phyloP scores from a whole-genome alignment of 2,113 vertebrate genomes.

The Sphyrna mokarran region DNA sequence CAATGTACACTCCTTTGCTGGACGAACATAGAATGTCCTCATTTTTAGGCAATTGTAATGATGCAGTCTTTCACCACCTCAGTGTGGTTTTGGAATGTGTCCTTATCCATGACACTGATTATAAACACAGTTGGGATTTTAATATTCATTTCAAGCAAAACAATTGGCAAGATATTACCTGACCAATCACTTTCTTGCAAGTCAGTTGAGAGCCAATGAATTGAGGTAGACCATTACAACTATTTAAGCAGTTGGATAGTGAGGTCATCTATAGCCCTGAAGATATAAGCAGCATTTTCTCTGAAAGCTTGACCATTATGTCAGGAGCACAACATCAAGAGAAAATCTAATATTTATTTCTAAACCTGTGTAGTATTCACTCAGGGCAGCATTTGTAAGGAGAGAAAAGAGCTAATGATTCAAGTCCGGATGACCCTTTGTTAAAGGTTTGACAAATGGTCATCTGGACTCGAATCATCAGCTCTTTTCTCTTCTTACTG shows the following conservation, averaged over 20 bases:
- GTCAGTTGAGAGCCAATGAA: background rate
- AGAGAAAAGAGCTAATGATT: too few species aligned
- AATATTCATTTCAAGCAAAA: background rate
- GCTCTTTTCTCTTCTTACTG: too few species aligned
- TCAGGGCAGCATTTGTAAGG: too few species aligned
- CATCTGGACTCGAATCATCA: too few species aligned
- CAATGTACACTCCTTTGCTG: background rate
- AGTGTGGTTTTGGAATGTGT: background rate
- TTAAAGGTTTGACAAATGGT: too few species aligned
- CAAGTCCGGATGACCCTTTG: too few species aligned
- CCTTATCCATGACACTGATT: background rate
- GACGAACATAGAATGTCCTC: background rate
- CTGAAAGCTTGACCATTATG: background rate
- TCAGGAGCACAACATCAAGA: background rate
- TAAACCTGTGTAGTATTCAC: background rate
- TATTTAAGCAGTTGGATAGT: background rate
- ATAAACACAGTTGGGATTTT: background rate
- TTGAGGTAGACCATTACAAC: background rate
- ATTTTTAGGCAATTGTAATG: background rate
- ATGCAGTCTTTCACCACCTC: background rate
- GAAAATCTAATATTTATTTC: background rate
- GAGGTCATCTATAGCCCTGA: background rate
- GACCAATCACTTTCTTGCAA: background rate
- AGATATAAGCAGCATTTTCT: background rate
- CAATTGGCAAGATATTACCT: background rate